These are phyloP conservation scores for Wasmannia auropunctata DNA, from an alignment of 1,140 invertebrate species.

Conservation along the genomic window DNA sequence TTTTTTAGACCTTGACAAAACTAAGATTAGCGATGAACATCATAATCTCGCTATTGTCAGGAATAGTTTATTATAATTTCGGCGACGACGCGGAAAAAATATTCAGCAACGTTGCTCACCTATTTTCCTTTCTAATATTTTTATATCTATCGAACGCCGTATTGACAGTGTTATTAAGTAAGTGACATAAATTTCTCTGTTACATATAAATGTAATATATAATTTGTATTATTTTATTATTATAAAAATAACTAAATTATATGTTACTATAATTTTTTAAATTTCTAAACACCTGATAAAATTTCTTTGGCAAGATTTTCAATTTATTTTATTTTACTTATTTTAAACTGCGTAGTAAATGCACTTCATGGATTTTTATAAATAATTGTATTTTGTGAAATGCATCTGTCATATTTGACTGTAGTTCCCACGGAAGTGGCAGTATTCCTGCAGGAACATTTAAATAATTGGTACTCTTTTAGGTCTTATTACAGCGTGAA, in stretches of 20 bases:
- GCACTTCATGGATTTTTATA: constrained; percentile 6
- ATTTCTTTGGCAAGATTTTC: neutral
- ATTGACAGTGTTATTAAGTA: too few species aligned
- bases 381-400: neutral
- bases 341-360: neutral
- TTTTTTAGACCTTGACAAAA: constrained; percentile 89
- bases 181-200: constrained; percentile 77
- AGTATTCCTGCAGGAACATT: constrained; percentile 94
- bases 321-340: neutral
- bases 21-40: constrained; percentile 91
- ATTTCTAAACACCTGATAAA: neutral
- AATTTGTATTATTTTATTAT: neutral
- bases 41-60: constrained; percentile 92
- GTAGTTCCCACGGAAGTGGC: constrained; percentile 93
- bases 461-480: constrained; percentile 96
- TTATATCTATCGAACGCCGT: constrained; percentile 95
- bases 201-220: neutral
- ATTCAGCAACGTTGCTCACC: constrained; percentile 91
- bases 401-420: constrained; percentile 77
- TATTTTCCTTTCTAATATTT: constrained; percentile 95
- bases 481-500: constrained; percentile 94
- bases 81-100: constrained; percentile 92
- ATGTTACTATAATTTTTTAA: neutral
- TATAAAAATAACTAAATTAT: neutral
- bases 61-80: constrained; percentile 92